Base-by-base conservation (phyloP, 2,888 invertebrate species). In the Coecobrya sp. region DNA sequence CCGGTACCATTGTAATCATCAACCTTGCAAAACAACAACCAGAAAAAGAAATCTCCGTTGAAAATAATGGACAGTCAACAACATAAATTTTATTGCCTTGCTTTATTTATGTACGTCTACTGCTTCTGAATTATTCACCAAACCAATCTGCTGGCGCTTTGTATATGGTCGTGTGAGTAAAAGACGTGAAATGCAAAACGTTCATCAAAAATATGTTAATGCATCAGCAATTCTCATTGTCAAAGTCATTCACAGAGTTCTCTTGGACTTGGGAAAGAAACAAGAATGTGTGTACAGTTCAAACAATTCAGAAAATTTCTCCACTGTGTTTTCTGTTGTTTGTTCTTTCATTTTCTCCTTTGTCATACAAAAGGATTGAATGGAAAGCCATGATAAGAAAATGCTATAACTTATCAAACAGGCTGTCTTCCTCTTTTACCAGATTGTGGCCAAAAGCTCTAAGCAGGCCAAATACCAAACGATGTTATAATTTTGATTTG, bases 401-500 rank as follows among this genome's bases (percentile, higher is more conserved):
- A 62, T 10, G 3, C 36, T 36, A n/a, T n/a, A n/a, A n/a, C n/a
- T n/a, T n/a, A 13, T 8, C 59, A 59, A 59, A 22, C 4, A 49
- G 19, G 16, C 52, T 52, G 16, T 52, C 10, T 52, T 10, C 16
- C 52, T 2, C 52, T 16, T 2, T 7, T 36, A 7, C 36, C 36
- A 16, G 52, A 11, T 2, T 52, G 52, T n/a, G n/a, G n/a, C n/a
- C n/a, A n/a, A n/a, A n/a, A n/a, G n/a, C n/a, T n/a, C n/a, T n/a
- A n/a, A 52, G 4, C 36, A 36, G 7, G 36, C 36, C 36, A 36
- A 36, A 36, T 7, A 36, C 36, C 36, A 36, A 36, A 36, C 36
- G 36, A n/a, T n/a, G 36, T 7, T 5, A 70, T n/a, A 16, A 70
- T 70, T 85, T 45, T 85, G 25, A 16, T 62, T 86, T 86, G 86